Base-by-base conservation (phyloP, 2,113 vertebrate species). In the Numida meleagris region DNA sequence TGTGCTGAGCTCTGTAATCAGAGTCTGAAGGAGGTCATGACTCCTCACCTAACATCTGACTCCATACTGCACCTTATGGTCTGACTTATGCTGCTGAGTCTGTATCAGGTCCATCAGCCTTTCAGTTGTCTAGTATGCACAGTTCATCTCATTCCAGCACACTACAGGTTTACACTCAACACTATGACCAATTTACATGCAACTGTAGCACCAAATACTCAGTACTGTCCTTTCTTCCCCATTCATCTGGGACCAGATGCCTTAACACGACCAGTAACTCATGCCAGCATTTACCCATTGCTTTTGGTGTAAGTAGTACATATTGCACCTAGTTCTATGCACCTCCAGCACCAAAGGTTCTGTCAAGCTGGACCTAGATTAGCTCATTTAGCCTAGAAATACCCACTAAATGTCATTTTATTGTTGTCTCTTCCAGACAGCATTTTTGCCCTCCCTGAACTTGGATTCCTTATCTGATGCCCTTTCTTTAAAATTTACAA, bases 191-290 rank as follows among this genome's bases (percentile, higher is more conserved):
- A 63, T 55, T 80, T 34, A 50, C 1, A 1, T 9, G 4, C 24
- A 81, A 40, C 36, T 88, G 70, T 43, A 65, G 27, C 36, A 71
- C 38, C 59, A 71, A 86, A 43, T 62, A 80, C 45, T 80, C 31
- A 34, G 14, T n/a, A 31, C 1, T 16, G 7, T 53, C 9, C 13
- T 46, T 57, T 82, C 12, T 10, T 0, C 6, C 25, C 19, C 13
- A 45, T 0, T 61, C 78, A 61, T 3, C 25, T 51, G 24, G 3
- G 57, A 70, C 6, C 12, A 25, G 51, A 70, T 90, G 21, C 46
- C 12, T 89, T 82, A 43, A 57, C 29, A n/a, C 1, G 4, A 34
- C 31, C 20, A 77, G 34, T 34, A 62, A 24, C 31, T 45, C 14
- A 20, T 8, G 8, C 23, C 46, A 63, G 0, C 1, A 0, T 74